Evolutionary conservation across 2,888 invertebrate species (phyloP).

Genomic region (Pterobdella sp.): DNA sequence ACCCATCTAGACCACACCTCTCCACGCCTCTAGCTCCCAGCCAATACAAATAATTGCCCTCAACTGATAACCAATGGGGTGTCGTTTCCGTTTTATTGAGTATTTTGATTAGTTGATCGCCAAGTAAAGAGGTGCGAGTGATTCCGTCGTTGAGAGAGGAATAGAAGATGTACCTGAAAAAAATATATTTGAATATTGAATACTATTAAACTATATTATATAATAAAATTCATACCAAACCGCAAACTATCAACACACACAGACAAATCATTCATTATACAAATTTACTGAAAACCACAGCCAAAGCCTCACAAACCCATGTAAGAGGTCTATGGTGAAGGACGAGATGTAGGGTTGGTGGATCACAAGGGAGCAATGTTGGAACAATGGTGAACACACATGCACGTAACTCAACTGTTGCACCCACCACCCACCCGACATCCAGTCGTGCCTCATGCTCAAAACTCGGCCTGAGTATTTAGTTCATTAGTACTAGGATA

Average conservation of each 20-base stretch:
- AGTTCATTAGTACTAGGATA: background rate
- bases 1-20: slow-evolving; percentile 6
- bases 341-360: background rate
- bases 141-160: background rate
- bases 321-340: background rate
- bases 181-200: background rate
- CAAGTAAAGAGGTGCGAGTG: background rate
- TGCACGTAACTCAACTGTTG: background rate
- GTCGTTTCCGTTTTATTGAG: background rate
- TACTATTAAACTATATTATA: background rate
- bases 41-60: background rate
- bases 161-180: slow-evolving; percentile 5
- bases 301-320: background rate
- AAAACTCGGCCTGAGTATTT: background rate
- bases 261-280: background rate
- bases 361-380: background rate
- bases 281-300: background rate
- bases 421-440: background rate
- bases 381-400: background rate
- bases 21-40: background rate
- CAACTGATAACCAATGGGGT: background rate
- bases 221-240: background rate
- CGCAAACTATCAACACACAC: background rate
- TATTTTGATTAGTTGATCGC: background rate
- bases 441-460: background rate